phyloP scores from a whole-genome alignment of 2,113 vertebrate genomes.

The Trinectes maculatus region DNA sequence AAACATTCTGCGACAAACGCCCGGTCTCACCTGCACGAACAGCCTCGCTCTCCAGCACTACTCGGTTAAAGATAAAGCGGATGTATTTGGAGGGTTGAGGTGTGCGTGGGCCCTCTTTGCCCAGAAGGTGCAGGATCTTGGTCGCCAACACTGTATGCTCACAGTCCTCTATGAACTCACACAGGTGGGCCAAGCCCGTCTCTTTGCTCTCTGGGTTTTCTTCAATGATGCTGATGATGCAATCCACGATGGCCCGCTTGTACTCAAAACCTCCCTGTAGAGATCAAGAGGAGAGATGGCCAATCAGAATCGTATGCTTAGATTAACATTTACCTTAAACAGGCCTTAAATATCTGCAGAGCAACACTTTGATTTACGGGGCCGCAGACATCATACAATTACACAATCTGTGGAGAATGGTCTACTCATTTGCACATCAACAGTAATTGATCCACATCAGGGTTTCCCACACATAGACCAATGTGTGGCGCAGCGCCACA shows the following conservation, averaged over 20 bases:
- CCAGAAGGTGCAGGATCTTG: constrained; percentile 95
- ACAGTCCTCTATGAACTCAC: constrained; percentile 98
- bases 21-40: constrained; percentile 90
- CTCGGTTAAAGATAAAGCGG: constrained; percentile 98
- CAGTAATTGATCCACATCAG: no score
- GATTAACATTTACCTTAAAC: no score
- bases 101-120: constrained; percentile 93
- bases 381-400: no score
- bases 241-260: constrained; percentile 98
- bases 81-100: constrained; percentile 96
- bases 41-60: constrained; percentile 96
- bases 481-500: no score
- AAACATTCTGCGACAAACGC: no score
- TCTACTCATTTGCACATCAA: no score
- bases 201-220: constrained; percentile 98
- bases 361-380: no score
- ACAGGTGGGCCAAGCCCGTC: constrained; percentile 93
- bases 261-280: constrained; percentile 97
- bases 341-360: no score
- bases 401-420: no score
- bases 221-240: constrained; percentile 96
- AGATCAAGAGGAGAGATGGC: neutral
- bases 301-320: no score
- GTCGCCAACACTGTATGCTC: constrained; percentile 97
- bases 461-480: no score